phyloP scores from a whole-genome alignment of 2,888 invertebrate genomes.

The Zeuzera pyrina region DNA sequence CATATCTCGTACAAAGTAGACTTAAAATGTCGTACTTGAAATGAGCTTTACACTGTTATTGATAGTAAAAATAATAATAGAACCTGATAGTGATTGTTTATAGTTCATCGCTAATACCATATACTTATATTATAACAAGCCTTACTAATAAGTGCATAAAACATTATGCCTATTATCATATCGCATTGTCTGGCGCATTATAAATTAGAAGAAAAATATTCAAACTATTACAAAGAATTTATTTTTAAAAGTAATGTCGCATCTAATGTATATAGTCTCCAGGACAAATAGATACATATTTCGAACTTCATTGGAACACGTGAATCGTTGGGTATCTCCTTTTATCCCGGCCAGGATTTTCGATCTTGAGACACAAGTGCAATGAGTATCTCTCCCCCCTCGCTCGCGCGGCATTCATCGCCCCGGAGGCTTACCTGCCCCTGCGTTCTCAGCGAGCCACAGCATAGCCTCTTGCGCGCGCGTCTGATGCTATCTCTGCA shows the following conservation, averaged over 20 bases:
- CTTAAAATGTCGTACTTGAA: too few relatives aligned
- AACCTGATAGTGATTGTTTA: too few relatives aligned
- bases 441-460: constrained; percentile 27
- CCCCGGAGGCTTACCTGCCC: constrained; percentile 56
- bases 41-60: too few relatives aligned
- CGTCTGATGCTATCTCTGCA: constrained; percentile 47
- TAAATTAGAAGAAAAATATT: background rate
- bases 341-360: constrained; percentile 1
- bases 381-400: constrained; percentile 9
- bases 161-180: too few relatives aligned
- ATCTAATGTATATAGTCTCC: too few relatives aligned
- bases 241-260: background rate
- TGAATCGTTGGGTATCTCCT: background rate
- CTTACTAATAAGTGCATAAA: too few relatives aligned
- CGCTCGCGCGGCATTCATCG: constrained; percentile 13
- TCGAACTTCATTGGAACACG: background rate
- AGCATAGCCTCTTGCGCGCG: constrained; percentile 45
- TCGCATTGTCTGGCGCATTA: too few relatives aligned
- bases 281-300: background rate
- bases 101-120: too few relatives aligned
- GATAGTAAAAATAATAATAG: too few relatives aligned
- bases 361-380: background rate
- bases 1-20: too few relatives aligned
- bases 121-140: too few relatives aligned
- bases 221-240: background rate